These are phyloP conservation scores for Marcusenius ussheri DNA, from an alignment of 2,113 vertebrate genomes.

Conservation along the genomic window DNA sequence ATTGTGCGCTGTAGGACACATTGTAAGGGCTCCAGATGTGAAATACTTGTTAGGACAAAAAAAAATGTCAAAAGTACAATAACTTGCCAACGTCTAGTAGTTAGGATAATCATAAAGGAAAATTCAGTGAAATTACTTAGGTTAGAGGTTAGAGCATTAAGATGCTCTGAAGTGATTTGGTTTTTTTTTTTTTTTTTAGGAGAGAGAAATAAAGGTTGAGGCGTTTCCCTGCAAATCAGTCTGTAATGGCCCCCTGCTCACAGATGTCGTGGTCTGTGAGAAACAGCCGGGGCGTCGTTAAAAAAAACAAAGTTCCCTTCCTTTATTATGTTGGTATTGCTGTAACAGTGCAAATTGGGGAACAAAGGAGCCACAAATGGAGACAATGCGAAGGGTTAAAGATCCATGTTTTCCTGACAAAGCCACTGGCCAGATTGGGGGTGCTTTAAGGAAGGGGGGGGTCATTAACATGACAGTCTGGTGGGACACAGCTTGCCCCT, in stretches of 20 bases:
- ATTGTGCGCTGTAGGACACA: neutral
- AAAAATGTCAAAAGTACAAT: neutral
- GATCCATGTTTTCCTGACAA: conserved; percentile 28
- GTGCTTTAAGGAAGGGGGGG: neutral
- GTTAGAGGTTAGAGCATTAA: neutral
- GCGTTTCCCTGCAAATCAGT: neutral
- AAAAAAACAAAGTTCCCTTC: conserved; percentile 19
- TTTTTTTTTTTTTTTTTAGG: neutral
- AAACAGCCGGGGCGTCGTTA: conserved; percentile 15
- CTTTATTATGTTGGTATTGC: conserved; percentile 24
- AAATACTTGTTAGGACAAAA: neutral
- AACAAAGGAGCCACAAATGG: neutral
- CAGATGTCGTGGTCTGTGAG: neutral
- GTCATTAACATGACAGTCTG: conserved; percentile 36
- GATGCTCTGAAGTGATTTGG: conserved; percentile 15
- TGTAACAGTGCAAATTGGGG: conserved; percentile 16
- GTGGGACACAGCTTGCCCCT: conserved; percentile 18
- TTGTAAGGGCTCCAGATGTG: neutral
- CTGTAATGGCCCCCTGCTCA: neutral
- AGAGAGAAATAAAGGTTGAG: neutral
- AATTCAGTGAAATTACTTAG: neutral
- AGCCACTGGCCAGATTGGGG: conserved; percentile 18
- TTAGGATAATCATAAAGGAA: neutral
- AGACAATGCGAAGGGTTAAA: conserved; percentile 16
- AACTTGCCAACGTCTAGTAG: neutral